phyloP scores from a whole-genome alignment of 35 echinoderm and acorn worm genomes.

The Diadema setosum region DNA sequence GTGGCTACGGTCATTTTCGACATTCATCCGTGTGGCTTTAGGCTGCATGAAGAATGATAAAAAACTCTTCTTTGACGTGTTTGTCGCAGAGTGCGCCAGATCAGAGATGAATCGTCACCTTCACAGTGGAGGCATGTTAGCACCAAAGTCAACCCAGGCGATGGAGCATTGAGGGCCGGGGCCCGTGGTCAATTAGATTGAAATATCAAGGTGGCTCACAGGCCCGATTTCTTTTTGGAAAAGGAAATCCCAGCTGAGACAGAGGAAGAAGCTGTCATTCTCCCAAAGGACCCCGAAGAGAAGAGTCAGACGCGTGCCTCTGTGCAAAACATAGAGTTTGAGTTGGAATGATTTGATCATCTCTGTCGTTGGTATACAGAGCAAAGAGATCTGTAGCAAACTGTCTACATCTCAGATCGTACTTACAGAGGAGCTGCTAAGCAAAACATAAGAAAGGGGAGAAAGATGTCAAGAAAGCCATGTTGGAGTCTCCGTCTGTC shows the following conservation, averaged over 20 bases:
- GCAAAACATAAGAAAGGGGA: not conserved
- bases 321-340: not conserved
- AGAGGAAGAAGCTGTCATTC: not conserved
- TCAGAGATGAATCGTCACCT: not conserved
- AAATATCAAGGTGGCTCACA: conserved; percentile 50
- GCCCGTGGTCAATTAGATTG: conserved; percentile 17
- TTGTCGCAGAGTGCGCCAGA: conserved; percentile 71
- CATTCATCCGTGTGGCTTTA: conserved; percentile 28
- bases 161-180: conserved; percentile 52
- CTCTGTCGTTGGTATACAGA: conserved; percentile 24
- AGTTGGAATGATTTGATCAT: conserved; percentile 25
- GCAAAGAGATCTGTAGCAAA: conserved; percentile 17
- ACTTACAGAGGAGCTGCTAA: not conserved
- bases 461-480: not conserved
- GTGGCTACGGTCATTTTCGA: no score
- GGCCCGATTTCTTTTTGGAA: conserved; percentile 60
- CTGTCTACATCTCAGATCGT: conserved; percentile 15
- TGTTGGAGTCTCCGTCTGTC: not conserved
- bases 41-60: conserved; percentile 48
- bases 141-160: conserved; percentile 44
- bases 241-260: not conserved
- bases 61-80: conserved; percentile 49
- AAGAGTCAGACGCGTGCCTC: not conserved
- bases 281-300: not conserved
- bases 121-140: conserved; percentile 51